Conservation (phyloP, 1,140 invertebrate species). For the Armadillidium nasatum region DNA sequence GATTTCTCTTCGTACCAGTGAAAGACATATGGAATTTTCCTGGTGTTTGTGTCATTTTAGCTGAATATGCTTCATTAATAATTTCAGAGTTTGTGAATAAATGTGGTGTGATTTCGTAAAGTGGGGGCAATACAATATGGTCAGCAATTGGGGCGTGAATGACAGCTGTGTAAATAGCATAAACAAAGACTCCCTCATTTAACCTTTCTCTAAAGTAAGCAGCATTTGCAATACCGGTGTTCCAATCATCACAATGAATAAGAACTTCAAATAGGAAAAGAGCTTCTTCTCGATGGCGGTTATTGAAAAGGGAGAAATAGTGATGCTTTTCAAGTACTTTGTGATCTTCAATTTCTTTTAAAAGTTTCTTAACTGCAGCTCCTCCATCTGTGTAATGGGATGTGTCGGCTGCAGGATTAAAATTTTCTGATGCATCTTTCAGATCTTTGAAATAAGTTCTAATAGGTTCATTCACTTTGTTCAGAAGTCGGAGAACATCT, state of each 20-base stretch:
- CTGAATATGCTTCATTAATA: conserved; percentile 47
- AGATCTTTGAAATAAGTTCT: conserved; percentile 8
- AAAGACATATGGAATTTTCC: conserved; percentile 32
- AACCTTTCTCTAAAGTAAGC: conserved; percentile 31
- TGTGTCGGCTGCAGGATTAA: conserved; percentile 25
- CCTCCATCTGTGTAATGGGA: conserved; percentile 34
- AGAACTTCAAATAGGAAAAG: conserved; percentile 22
- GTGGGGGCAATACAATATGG: conserved; percentile 54
- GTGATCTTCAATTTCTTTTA: conserved; percentile 29
- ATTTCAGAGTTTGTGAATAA: conserved; percentile 51
- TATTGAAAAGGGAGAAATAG: conserved; percentile 41
- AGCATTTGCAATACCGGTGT: conserved; percentile 17
- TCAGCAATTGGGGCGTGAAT: conserved; percentile 27
- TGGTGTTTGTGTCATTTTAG: conserved; percentile 49
- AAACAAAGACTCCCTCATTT: conserved; percentile 35
- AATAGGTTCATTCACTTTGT: conserved; percentile 30
- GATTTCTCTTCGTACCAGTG: conserved; percentile 44
- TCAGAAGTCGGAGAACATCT: conserved; percentile 29
- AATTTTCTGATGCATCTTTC: conserved; percentile 4
- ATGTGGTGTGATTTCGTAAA: conserved; percentile 61
- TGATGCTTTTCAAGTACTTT: conserved; percentile 27
- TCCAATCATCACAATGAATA: conserved; percentile 32
- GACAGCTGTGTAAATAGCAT: conserved; percentile 31
- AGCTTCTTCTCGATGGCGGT: conserved; percentile 29
- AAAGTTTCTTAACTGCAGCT: conserved; percentile 27